Conservation (phyloP, 1,140 invertebrate genomes). For the Caenorhabditis latens region DNA sequence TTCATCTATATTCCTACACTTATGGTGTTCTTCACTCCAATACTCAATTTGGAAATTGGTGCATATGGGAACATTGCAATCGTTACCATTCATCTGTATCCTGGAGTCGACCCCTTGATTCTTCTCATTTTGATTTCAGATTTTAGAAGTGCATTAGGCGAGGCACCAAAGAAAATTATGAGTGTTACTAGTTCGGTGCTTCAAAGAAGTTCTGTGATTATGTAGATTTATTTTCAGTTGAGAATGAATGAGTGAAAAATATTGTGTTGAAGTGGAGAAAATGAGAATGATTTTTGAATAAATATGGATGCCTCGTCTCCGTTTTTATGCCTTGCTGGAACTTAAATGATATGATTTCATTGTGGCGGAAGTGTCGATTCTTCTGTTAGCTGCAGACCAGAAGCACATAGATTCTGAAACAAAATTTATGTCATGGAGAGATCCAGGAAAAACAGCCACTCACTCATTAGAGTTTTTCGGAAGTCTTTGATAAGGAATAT, state of each 20-base stretch:
- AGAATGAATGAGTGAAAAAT: no score
- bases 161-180: neutral
- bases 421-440: neutral
- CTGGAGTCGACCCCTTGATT: neutral
- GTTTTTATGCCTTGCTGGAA: neutral
- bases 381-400: neutral
- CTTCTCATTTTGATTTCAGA: neutral
- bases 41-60: neutral
- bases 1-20: slow-evolving; percentile 2
- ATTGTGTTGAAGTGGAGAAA: no score
- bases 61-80: neutral
- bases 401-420: neutral
- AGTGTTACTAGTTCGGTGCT: neutral
- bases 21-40: neutral
- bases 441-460: neutral
- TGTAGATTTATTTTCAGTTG: neutral
- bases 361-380: neutral
- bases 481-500: slow-evolving; percentile 16
- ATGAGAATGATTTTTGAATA: no score
- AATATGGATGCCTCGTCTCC: neutral
- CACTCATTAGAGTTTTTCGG: neutral
- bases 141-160: neutral
- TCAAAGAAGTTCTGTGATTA: neutral
- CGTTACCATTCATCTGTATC: neutral
- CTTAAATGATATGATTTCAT: neutral